phyloP scores from a whole-genome alignment of 1,140 invertebrate genomes.

The Aphidius gifuensis region DNA sequence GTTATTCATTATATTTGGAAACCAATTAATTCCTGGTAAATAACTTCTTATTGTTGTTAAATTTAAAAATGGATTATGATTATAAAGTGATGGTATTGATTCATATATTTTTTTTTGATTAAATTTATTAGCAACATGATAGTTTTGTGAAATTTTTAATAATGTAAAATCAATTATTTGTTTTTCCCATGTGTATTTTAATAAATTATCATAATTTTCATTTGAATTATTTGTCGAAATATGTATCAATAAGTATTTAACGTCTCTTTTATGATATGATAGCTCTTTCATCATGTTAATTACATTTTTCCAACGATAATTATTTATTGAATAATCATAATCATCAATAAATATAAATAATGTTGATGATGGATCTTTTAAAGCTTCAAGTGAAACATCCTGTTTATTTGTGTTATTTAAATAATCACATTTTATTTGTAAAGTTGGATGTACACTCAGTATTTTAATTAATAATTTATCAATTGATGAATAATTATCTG shows the following conservation, averaged over 20 bases:
- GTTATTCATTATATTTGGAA: conserved; percentile 19
- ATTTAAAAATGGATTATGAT: conserved; percentile 24
- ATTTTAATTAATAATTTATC: too few relatives aligned
- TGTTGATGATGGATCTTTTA: background rate
- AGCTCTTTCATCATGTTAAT: conserved; percentile 10
- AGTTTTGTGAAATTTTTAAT: conserved; percentile 9
- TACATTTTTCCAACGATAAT: background rate
- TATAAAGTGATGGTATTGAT: conserved; percentile 11
- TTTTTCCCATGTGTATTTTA: conserved; percentile 20
- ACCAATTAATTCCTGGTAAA: conserved; percentile 4
- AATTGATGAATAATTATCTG: too few relatives aligned
- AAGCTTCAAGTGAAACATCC: background rate
- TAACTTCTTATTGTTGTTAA: conserved; percentile 12
- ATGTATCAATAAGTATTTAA: conserved; percentile 14
- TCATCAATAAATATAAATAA: conserved; percentile 15
- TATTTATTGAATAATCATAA: background rate
- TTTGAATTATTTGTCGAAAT: background rate
- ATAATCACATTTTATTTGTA: too few relatives aligned
- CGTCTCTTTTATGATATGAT: background rate
- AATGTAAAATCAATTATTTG: conserved; percentile 22
- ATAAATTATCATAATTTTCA: conserved; percentile 6
- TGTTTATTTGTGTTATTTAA: too few relatives aligned
- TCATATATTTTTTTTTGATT: background rate
- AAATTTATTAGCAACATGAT: background rate
- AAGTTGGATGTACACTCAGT: too few relatives aligned